Conservation (phyloP, 2,888 invertebrate genomes). For the Drosophila rellima region DNA sequence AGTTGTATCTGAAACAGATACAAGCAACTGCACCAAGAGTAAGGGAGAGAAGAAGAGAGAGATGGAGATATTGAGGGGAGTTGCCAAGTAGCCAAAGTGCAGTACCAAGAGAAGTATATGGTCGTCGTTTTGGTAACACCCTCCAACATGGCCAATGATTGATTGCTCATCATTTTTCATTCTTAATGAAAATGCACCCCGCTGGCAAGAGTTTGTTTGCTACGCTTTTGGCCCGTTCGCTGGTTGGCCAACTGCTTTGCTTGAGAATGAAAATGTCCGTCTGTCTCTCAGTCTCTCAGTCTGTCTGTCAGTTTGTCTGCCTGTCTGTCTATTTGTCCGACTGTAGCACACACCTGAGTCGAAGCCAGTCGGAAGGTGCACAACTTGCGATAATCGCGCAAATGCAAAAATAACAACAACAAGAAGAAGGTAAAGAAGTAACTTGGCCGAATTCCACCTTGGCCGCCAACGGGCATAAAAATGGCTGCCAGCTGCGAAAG, state of each 20-base stretch:
- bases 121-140: conserved; percentile 80
- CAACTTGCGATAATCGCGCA: conserved; percentile 78
- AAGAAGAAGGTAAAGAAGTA: conserved; percentile 26
- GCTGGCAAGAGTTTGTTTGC: conserved; percentile 82
- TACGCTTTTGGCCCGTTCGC: conserved; percentile 36
- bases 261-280: conserved; percentile 37
- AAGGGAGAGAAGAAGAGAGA: conserved; percentile 1
- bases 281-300: conserved; percentile 27
- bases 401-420: conserved; percentile 11
- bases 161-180: conserved; percentile 86
- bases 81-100: conserved; percentile 21
- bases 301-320: conserved; percentile 22
- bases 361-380: conserved; percentile 71
- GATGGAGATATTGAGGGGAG: conserved; percentile 5
- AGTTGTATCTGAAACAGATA: conserved; percentile 62
- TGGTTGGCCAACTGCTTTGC: conserved; percentile 47
- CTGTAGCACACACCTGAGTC: conserved; percentile 67
- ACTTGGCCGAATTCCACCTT: conserved; percentile 73
- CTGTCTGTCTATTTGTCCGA: conserved; percentile 14
- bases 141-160: conserved; percentile 85
- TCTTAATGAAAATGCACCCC: conserved; percentile 87
- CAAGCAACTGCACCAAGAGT: conserved; percentile 21
- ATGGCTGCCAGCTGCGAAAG: conserved; percentile 77
- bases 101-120: conserved; percentile 6
- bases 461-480: conserved; percentile 71